Conservation (phyloP, 2,888 invertebrate species). For the Meteorus cinctellus region DNA sequence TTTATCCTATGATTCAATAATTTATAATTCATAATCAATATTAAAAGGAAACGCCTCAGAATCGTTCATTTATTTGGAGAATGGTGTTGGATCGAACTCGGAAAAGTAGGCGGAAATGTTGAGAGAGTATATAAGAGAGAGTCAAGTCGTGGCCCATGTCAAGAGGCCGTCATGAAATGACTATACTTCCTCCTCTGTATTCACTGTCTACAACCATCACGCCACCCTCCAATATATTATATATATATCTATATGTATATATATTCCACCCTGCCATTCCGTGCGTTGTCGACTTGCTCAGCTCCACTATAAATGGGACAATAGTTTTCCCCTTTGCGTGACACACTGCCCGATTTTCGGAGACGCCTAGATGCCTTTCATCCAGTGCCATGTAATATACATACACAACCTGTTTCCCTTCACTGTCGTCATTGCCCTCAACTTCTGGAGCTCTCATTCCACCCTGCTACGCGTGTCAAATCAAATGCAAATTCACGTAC, state of each 20-base stretch:
- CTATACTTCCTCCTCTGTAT: conserved; percentile 27
- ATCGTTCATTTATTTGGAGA: not conserved
- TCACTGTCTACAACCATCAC: conserved; percentile 40
- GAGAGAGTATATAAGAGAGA: not conserved
- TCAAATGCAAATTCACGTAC: conserved; percentile 4
- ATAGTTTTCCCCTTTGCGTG: conserved; percentile 40
- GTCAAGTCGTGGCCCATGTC: not conserved
- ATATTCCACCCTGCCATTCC: conserved; percentile 27
- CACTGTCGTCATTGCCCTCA: not conserved
- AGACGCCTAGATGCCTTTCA: conserved; percentile 5
- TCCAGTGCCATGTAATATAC: conserved; percentile 2
- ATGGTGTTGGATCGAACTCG: not conserved
- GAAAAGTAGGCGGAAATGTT: not conserved
- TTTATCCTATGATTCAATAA: not conserved
- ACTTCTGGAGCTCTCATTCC: not conserved
- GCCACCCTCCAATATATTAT: conserved; percentile 14
- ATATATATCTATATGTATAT: conserved; percentile 1
- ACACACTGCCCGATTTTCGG: conserved; percentile 50
- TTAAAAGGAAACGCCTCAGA: not conserved
- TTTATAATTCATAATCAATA: not conserved
- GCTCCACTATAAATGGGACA: conserved; percentile 29
- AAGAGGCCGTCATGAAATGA: conserved; percentile 31
- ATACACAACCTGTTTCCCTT: not conserved
- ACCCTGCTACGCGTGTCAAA: not conserved
- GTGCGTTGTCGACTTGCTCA: conserved; percentile 26